These are phyloP conservation scores for Polia nebulosa DNA, from an alignment of 2,888 invertebrate genomes.

Conservation along the genomic window DNA sequence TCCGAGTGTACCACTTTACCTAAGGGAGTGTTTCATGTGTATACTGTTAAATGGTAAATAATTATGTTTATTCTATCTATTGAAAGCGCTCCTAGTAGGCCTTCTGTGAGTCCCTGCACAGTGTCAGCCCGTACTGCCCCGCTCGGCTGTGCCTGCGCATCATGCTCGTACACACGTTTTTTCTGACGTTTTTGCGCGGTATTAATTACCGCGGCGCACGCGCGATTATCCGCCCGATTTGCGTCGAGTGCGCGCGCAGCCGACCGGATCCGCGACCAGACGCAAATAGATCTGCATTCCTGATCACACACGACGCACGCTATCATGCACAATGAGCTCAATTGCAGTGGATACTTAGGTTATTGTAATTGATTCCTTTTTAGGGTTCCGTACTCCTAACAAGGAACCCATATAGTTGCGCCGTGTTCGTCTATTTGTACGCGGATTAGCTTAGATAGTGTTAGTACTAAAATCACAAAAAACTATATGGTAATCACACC, in stretches of 20 bases:
- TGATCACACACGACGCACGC: conserved; percentile 43
- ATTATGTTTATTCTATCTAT: too few relatives aligned
- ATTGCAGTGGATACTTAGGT: neutral
- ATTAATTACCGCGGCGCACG: conserved; percentile 64
- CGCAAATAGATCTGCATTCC: conserved; percentile 60
- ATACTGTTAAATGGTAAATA: too few relatives aligned
- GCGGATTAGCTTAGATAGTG: too few relatives aligned
- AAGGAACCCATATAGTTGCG: neutral
- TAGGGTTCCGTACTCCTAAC: neutral
- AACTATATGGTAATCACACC: too few relatives aligned
- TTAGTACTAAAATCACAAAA: too few relatives aligned
- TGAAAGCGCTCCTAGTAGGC: neutral
- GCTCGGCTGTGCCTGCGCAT: conserved; percentile 46
- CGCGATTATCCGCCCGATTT: conserved; percentile 61
- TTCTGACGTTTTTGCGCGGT: conserved; percentile 53
- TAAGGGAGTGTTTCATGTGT: too few relatives aligned
- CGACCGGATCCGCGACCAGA: conserved; percentile 25
- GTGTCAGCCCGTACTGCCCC: neutral
- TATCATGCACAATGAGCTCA: neutral
- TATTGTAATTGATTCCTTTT: neutral
- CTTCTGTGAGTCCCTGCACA: conserved; percentile 36
- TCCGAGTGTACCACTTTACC: too few relatives aligned
- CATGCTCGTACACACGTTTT: conserved; percentile 43
- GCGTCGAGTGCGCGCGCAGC: conserved; percentile 30
- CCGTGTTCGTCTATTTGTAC: neutral